Evolutionary conservation across 2,888 invertebrate genomes (phyloP).

Genomic region (Clanis bilineata): DNA sequence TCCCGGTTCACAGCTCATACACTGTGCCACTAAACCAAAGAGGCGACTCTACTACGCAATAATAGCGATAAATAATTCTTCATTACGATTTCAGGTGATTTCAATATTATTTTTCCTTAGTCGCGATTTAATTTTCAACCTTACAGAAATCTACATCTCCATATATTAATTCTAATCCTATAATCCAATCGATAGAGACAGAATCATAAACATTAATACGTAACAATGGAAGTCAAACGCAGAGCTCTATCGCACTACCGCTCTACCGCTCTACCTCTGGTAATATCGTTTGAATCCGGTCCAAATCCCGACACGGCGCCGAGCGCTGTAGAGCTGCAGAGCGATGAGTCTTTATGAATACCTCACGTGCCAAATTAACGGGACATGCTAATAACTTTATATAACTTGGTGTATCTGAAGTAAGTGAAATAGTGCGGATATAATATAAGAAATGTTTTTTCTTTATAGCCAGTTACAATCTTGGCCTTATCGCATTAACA

Average conservation of each 20-base stretch:
- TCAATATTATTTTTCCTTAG: too few species aligned
- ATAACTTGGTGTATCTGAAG: background rate
- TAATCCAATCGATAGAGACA: background rate
- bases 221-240: constrained; percentile 5
- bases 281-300: constrained; percentile 10
- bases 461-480: too few species aligned
- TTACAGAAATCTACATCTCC: too few species aligned
- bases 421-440: background rate
- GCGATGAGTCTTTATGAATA: background rate
- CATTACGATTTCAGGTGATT: too few species aligned
- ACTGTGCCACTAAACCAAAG: too few species aligned
- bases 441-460: too few species aligned
- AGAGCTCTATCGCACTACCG: constrained; percentile 3
- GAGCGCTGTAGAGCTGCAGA: background rate
- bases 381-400: background rate
- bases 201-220: background rate
- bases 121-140: too few species aligned
- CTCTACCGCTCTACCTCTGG: constrained; percentile 6
- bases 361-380: constrained; percentile 2
- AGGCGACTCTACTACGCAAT: too few species aligned
- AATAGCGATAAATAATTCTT: too few species aligned
- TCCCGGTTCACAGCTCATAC: too few species aligned
- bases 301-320: constrained; percentile 2
- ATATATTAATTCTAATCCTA: background rate
- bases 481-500: too few species aligned